phyloP scores from a whole-genome alignment of 2,797 vertebrate genomes.

The Acropternis orthonyx region DNA sequence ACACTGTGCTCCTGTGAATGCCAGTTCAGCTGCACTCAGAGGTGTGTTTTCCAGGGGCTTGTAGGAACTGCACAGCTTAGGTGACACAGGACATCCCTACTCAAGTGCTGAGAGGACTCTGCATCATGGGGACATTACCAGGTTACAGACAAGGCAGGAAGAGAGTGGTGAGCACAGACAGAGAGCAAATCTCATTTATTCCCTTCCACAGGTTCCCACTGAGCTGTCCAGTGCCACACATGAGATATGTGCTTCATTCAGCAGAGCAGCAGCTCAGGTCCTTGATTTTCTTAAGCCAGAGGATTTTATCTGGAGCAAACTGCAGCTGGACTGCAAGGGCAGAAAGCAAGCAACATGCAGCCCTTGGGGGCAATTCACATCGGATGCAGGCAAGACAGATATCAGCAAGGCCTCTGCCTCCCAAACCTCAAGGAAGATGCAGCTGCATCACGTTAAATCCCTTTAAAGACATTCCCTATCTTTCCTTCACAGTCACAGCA shows the following conservation, averaged over 20 bases:
- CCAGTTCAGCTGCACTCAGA: background rate
- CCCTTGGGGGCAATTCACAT: fast-evolving
- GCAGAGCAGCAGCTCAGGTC: background rate
- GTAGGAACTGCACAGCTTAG: background rate
- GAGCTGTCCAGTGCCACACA: background rate
- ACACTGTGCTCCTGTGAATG: background rate
- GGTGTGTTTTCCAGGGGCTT: background rate
- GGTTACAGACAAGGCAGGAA: background rate
- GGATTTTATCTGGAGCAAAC: background rate
- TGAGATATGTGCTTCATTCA: background rate
- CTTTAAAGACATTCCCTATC: background rate
- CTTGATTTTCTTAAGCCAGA: background rate
- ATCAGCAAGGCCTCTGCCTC: background rate
- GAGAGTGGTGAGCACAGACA: fast-evolving
- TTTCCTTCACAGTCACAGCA: background rate
- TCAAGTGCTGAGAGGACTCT: background rate
- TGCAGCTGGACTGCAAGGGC: background rate
- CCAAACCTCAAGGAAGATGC: background rate
- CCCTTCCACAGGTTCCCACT: background rate
- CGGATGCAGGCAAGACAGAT: background rate
- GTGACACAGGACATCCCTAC: background rate
- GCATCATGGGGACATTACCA: too few relatives aligned
- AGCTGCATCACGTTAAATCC: background rate
- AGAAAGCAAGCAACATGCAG: background rate
- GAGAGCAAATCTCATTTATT: background rate